Conservation (phyloP, 2,888 invertebrate species). For the Yponomeuta cagnagella region DNA sequence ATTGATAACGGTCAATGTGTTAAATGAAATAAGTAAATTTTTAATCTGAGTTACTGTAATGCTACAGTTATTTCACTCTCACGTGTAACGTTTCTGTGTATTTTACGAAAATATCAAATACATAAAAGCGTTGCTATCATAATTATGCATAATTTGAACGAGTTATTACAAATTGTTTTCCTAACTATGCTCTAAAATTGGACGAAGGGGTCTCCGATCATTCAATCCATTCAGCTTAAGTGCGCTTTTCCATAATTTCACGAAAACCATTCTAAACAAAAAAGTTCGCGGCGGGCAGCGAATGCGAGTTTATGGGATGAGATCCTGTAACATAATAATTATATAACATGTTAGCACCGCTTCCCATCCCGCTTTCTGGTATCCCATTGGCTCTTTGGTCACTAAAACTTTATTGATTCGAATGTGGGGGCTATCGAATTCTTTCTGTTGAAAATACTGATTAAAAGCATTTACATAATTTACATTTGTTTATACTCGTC, state of each 20-base stretch:
- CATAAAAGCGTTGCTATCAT: background rate
- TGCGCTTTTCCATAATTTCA: background rate
- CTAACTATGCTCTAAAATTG: background rate
- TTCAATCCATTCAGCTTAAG: background rate
- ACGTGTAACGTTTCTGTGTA: background rate
- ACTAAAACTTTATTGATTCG: background rate
- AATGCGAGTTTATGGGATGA: background rate
- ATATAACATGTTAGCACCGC: background rate
- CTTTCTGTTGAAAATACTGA: background rate
- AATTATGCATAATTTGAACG: background rate
- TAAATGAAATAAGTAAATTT: no score
- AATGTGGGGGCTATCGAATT: background rate
- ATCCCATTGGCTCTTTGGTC: conserved; percentile 4
- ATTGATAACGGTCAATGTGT: no score
- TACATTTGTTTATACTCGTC: conserved; percentile 3
- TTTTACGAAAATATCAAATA: background rate
- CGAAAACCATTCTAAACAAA: background rate
- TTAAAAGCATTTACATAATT: background rate
- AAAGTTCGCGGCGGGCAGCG: background rate
- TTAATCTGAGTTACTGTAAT: no score
- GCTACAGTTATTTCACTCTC: background rate
- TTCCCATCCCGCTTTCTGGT: conserved; percentile 4
- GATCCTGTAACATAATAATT: background rate
- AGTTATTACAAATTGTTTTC: background rate
- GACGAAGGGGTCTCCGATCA: conserved; percentile 1